Conservation (phyloP, 1,140 invertebrate species). For the Leguminivora glycinivorella region DNA sequence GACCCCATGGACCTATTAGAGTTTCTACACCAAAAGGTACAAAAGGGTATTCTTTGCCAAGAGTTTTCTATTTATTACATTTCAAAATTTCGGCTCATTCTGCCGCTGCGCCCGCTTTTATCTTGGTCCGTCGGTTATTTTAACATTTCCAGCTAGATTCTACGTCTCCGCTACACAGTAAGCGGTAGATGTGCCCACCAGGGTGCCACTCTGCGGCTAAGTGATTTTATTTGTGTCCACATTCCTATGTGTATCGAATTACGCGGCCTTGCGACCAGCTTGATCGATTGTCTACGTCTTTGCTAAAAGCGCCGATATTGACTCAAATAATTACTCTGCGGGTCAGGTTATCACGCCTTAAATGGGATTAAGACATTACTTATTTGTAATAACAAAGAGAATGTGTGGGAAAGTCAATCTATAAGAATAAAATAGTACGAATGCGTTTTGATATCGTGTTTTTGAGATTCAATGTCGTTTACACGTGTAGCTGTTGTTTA, state of each 20-base stretch:
- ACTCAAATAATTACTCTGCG: constrained; percentile 57
- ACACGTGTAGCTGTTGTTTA: too few species aligned
- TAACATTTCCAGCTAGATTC: constrained; percentile 42
- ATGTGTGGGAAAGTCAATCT: not conserved
- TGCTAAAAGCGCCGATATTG: constrained; percentile 62
- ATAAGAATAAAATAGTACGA: not conserved
- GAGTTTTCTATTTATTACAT: too few species aligned
- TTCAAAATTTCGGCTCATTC: too few species aligned
- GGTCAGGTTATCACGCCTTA: constrained; percentile 10
- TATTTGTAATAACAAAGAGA: not conserved
- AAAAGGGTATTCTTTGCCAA: too few species aligned
- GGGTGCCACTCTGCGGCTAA: constrained; percentile 69
- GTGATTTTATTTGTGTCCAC: constrained; percentile 77
- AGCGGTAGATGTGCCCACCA: constrained; percentile 59
- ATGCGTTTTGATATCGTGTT: too few species aligned
- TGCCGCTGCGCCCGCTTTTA: too few species aligned
- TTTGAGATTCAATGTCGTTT: too few species aligned
- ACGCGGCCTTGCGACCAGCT: constrained; percentile 63
- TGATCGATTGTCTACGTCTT: constrained; percentile 63
- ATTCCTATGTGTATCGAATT: constrained; percentile 75
- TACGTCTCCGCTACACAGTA: constrained; percentile 42
- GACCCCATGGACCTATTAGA: too few species aligned
- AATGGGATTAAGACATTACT: constrained; percentile 12
- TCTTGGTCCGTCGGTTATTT: too few species aligned
- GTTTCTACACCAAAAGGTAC: too few species aligned